phyloP scores from a whole-genome alignment of 2,888 invertebrate genomes.

The Chorisops tibialis region DNA sequence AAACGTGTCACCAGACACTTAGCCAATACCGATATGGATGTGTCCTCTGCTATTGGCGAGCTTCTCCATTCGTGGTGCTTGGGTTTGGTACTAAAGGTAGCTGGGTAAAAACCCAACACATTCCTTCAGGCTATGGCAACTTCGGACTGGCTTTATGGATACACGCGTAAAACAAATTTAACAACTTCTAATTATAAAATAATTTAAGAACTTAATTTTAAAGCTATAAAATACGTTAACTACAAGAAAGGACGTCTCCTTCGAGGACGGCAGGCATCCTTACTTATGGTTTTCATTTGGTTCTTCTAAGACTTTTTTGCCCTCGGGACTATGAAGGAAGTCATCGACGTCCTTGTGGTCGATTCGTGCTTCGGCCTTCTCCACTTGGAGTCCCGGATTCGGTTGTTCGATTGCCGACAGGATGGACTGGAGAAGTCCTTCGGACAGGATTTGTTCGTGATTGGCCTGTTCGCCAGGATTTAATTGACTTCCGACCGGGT shows the following conservation, averaged over 20 bases:
- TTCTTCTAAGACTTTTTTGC: slow-evolving; percentile 19
- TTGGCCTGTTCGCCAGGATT: slow-evolving; percentile 41
- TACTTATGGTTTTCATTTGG: slow-evolving; percentile 24
- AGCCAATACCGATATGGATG: too few relatives aligned
- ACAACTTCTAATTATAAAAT: slow-evolving; percentile 8
- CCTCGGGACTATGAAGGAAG: slow-evolving; percentile 31
- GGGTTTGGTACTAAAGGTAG: too few relatives aligned
- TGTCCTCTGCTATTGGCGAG: too few relatives aligned
- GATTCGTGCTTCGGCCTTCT: slow-evolving; percentile 1
- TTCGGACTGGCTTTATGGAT: background rate
- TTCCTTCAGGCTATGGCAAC: slow-evolving; percentile 23
- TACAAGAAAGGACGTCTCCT: background rate
- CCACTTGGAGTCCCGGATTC: slow-evolving; percentile 35
- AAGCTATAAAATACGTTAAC: slow-evolving; percentile 15
- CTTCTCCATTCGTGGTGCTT: too few relatives aligned
- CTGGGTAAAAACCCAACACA: too few relatives aligned
- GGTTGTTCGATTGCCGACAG: slow-evolving; percentile 79
- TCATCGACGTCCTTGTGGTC: slow-evolving; percentile 31
- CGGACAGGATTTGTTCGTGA: slow-evolving; percentile 74
- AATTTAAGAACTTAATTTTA: slow-evolving; percentile 20
- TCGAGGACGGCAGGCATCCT: background rate
- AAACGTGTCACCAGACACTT: too few relatives aligned
- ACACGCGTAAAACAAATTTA: background rate
- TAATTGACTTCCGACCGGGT: slow-evolving; percentile 44
- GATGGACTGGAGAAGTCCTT: slow-evolving; percentile 76